Percentiles rank a stretch among this genome's conserved stretches.
These are phyloP conservation scores for Dreissena polymorpha DNA, from an alignment of 1,140 invertebrate genomes.

Conservation along the genomic window DNA sequence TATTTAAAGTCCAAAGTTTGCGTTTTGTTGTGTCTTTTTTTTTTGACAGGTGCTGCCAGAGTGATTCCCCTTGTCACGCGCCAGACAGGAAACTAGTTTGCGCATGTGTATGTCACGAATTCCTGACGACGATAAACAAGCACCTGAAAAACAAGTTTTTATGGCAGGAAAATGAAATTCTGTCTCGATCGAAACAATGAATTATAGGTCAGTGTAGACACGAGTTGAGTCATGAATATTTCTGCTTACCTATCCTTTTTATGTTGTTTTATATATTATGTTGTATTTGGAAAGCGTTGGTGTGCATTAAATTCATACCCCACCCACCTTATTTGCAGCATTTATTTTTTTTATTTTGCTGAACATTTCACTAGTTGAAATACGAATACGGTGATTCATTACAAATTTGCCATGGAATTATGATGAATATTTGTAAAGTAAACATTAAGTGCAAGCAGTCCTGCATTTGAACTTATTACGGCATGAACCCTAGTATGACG, in stretches of 20 bases:
- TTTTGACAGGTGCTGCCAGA: conserved; percentile 18
- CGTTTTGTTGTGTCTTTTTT: background rate
- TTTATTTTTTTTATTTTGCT: too few relatives aligned
- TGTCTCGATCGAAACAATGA: conserved; percentile 53
- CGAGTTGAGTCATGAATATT: background rate
- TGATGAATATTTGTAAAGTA: too few relatives aligned
- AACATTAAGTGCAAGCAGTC: too few relatives aligned
- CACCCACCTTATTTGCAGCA: background rate
- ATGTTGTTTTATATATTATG: too few relatives aligned
- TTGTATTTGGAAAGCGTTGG: too few relatives aligned
- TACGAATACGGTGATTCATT: too few relatives aligned
- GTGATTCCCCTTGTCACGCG: conserved; percentile 2
- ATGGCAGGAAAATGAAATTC: conserved; percentile 44
- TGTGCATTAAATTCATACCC: conserved; percentile 1
- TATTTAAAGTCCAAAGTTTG: too few relatives aligned
- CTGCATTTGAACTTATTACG: too few relatives aligned
- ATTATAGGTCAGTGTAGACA: conserved; percentile 60
- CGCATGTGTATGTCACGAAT: conserved; percentile 61
- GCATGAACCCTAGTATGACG: too few relatives aligned
- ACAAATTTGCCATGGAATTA: too few relatives aligned
- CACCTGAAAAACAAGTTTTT: conserved; percentile 24
- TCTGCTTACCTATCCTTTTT: background rate
- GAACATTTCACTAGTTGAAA: too few relatives aligned
- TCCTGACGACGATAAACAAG: conserved; percentile 65
- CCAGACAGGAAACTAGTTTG: conserved; percentile 60